Evolutionary conservation across 2,113 vertebrate genomes (phyloP), one percentile per base, ranked within the genome.

Genomic region (Pteronura brasiliensis): DNA sequence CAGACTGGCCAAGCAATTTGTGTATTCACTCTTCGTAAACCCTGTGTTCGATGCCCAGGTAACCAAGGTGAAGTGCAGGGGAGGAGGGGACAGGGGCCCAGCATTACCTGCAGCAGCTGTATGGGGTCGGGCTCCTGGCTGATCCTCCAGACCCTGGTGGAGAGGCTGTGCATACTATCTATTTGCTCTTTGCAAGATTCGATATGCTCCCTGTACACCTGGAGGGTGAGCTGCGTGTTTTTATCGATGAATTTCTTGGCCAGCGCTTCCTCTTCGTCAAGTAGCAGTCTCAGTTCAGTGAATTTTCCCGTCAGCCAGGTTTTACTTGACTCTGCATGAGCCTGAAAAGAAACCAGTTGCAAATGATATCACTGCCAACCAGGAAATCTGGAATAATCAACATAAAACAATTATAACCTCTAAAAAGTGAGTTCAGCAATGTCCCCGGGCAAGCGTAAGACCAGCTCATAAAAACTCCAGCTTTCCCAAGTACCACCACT

Each of bases 251-350:
- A 98, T 7, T 92, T 97, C 97, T 98, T 98, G 85, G 98, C 98
- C 72, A 98, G 44, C 18, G 0, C 91, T 96, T 99, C 98, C 61
- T 99, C 99, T 96, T 99, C 98, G 47, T 74, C 95, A 96, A 99
- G 98, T 1, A 99, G 95, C 67, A 99, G 81, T 34, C 97, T 97
- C 79, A 99, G 97, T 65, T 98, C 98, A 4, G 98, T 69, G 59
- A 99, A 97, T 91, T 94, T 98, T 79, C 82, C 96, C 5, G 94
- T 97, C 92, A 99, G 91, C 93, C 98, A 98, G 20, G 14, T 72
- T 98, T 98, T 99, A 93, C 96, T 98, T 31, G 82, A 92, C 67
- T 97, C 76, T 61, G 98, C 95, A 14, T 96, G 96, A 72, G 23
- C 97, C 98, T 99, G 52, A 4, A 95, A 74, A 93, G 42, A 69